Evolutionary conservation across 1,140 invertebrate species (phyloP).

Genomic region (Conopomorpha cramerella): DNA sequence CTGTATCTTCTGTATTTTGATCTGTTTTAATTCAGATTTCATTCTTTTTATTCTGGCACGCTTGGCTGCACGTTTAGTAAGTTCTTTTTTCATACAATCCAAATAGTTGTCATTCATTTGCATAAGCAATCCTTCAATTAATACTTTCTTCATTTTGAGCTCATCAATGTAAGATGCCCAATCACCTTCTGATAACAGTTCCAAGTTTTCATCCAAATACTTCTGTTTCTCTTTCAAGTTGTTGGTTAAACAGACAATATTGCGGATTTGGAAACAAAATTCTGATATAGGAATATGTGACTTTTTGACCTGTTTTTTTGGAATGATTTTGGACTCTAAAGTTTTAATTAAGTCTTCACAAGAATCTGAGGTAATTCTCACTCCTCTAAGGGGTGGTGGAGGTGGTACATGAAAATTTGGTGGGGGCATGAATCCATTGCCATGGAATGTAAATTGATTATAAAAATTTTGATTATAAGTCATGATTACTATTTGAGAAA

Average conservation of each 20-base stretch:
- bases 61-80: constrained; percentile 63
- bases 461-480: constrained; percentile 31
- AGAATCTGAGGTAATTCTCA: too few relatives aligned
- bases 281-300: constrained; percentile 20
- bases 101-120: constrained; percentile 42
- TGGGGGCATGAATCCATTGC: constrained; percentile 6
- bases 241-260: constrained; percentile 40
- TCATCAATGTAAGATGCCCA: constrained; percentile 57
- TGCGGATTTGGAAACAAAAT: constrained; percentile 28
- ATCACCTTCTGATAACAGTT: constrained; percentile 51
- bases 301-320: constrained; percentile 8
- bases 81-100: constrained; percentile 43
- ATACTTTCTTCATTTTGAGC: constrained; percentile 47
- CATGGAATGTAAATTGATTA: constrained; percentile 41
- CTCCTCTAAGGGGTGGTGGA: constrained; percentile 17
- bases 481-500: constrained; percentile 32
- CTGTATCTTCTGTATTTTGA: constrained; percentile 39
- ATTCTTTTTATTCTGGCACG: constrained; percentile 57
- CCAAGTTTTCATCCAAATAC: too few relatives aligned
- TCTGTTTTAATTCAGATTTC: constrained; percentile 37
- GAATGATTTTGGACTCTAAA: constrained; percentile 15
- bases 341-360: constrained; percentile 31
- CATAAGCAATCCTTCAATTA: constrained; percentile 43
- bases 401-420: constrained; percentile 8
- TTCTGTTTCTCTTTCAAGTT: constrained; percentile 52